A percentile compares a stretch with the other conserved stretches of the same genome.
These are phyloP conservation scores for Stegana nigrithorax DNA, from an alignment of 2,888 invertebrate species.

Conservation along the genomic window DNA sequence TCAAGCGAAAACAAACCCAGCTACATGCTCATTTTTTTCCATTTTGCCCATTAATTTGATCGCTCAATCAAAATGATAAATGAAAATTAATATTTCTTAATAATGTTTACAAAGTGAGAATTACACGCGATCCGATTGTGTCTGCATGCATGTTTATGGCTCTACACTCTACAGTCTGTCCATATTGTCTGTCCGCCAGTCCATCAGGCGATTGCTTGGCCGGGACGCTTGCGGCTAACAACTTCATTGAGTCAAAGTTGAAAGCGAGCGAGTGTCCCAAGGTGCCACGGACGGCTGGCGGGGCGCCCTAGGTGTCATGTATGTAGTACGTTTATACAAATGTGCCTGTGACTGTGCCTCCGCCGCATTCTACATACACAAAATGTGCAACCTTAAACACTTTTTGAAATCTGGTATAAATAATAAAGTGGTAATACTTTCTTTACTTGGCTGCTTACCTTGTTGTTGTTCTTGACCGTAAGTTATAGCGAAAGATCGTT, in stretches of 20 bases:
- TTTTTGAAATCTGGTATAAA: slow-evolving; percentile 25
- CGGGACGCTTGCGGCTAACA: slow-evolving; percentile 8
- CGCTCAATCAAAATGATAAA: slow-evolving; percentile 68
- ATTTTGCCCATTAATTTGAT: slow-evolving; percentile 57
- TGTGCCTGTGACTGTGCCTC: too few relatives aligned
- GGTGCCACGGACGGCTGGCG: background rate
- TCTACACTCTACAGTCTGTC: background rate
- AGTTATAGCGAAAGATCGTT: background rate
- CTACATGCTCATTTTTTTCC: slow-evolving; percentile 10
- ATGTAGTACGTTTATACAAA: too few relatives aligned
- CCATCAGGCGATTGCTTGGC: too few relatives aligned
- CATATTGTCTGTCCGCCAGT: background rate
- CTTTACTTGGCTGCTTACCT: too few relatives aligned
- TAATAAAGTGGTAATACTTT: too few relatives aligned
- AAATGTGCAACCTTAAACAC: slow-evolving; percentile 44
- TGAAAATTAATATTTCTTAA: slow-evolving; percentile 67
- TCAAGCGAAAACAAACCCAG: slow-evolving; percentile 51
- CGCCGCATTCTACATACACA: background rate
- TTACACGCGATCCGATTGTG: slow-evolving; percentile 45
- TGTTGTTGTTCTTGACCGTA: too few relatives aligned
- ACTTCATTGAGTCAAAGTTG: slow-evolving; percentile 6
- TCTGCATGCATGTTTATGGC: background rate
- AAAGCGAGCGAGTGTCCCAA: background rate
- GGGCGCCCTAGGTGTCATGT: slow-evolving; percentile 7
- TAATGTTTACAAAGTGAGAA: slow-evolving; percentile 68